Base-by-base conservation (phyloP, 2,888 invertebrate genomes). In the Lithophane semibrunnea region DNA sequence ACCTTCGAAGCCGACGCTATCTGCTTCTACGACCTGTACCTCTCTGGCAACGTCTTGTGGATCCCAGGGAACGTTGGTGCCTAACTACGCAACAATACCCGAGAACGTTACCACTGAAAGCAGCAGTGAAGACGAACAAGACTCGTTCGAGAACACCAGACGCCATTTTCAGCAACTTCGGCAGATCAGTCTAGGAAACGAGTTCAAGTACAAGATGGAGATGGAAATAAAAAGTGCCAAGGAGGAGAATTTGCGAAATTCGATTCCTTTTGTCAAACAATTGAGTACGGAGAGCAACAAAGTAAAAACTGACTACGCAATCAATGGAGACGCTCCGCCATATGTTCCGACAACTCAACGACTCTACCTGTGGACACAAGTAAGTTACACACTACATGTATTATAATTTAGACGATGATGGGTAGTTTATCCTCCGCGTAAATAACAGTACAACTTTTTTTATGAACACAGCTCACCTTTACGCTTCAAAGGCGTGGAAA, bases 171-270 rank as follows among this genome's bases (percentile, higher is more conserved):
- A 97, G 90, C 97, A 97, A 88, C 94, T 97, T 82, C 97, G 97
- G 74, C 97, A 97, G 88, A 97, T 97, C 82, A 97, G 97, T 92
- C 94, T 97, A 89, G 97, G 97, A 83, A 97, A 97, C 93, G 97
- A 97, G 86, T 97, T 97, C 88, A 97, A 97, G 94, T 97, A 97
- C 93, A 97, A 97, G 89, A 97, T 97, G 96, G 97, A 97, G 93
- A 97, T 97, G 97, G 97, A 97, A 92, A 97, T 97, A 73, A 97
- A 97, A 91, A 95, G 94, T 85, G 97, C 97, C 52, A 97, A 97
- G 86, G 97, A 97, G 73, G 97, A 97, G 88, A 97, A 97, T 90
- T 91, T 97, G 77, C 95, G 97, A 42, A 97, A 96, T 89, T 96
- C 97, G n/a, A 95, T 97, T 84, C 97, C 97, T 52, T 97, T 96